Evolutionary conservation across 2,797 vertebrate species (phyloP).

Genomic region (Microchirus variegatus): DNA sequence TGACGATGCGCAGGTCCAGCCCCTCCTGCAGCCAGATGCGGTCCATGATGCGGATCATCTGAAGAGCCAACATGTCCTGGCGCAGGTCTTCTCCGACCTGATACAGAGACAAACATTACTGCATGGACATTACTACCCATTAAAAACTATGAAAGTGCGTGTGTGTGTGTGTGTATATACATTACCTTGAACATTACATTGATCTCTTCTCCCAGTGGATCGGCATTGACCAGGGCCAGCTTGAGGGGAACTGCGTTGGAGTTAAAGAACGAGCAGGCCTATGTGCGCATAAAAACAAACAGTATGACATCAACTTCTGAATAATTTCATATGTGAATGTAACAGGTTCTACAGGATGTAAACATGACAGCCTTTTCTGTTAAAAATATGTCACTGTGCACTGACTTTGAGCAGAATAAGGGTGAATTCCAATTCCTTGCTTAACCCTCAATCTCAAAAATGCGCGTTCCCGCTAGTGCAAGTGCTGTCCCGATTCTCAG

Average conservation of each 20-base stretch:
- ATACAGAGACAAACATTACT: background rate
- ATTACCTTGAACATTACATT: slow-evolving; percentile 98
- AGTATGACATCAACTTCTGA: background rate
- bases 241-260: slow-evolving; percentile 97
- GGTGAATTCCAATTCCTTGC: no score
- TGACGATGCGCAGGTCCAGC: slow-evolving; percentile 95
- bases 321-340: background rate
- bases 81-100: slow-evolving; percentile 97
- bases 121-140: background rate
- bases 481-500: no score
- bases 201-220: slow-evolving; percentile 96
- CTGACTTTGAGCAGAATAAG: background rate
- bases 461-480: no score
- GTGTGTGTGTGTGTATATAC: background rate
- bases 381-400: background rate
- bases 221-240: slow-evolving; percentile 91
- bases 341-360: background rate
- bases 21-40: slow-evolving; percentile 98
- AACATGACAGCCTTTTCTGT: no score
- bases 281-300: slow-evolving; percentile 47
- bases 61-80: slow-evolving; percentile 98
- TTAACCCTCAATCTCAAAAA: no score
- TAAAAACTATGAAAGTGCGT: background rate
- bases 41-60: slow-evolving; percentile 99
- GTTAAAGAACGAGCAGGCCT: slow-evolving; percentile 98